Conservation (phyloP, 2,888 invertebrate genomes). For the Graphium colonna region DNA sequence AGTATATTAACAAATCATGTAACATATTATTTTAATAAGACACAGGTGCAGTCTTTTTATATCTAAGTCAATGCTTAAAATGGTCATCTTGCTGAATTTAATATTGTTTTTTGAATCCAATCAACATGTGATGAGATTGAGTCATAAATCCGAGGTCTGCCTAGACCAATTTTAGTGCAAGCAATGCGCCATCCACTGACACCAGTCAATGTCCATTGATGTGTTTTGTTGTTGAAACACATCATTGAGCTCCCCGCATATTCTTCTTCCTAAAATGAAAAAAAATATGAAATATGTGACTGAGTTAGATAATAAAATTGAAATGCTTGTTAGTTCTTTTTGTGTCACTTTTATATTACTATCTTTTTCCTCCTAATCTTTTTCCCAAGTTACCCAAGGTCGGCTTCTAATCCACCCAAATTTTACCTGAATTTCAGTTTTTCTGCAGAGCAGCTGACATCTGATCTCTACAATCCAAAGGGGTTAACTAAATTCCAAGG, state of each 20-base stretch:
- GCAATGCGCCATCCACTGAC: slow-evolving; percentile 93
- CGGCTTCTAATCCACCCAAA: too few species aligned
- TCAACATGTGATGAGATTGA: slow-evolving; percentile 90
- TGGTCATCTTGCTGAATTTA: slow-evolving; percentile 70
- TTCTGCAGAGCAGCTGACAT: too few species aligned
- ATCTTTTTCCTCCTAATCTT: too few species aligned
- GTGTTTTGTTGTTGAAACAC: slow-evolving; percentile 85
- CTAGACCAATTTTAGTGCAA: slow-evolving; percentile 87
- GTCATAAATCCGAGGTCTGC: slow-evolving; percentile 90
- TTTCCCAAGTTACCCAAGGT: too few species aligned
- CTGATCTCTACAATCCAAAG: too few species aligned
- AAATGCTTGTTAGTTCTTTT: too few species aligned
- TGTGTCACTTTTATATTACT: too few species aligned
- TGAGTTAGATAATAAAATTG: neutral
- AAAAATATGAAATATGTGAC: slow-evolving; percentile 2
- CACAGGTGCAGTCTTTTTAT: slow-evolving; percentile 52
- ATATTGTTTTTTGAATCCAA: slow-evolving; percentile 90
- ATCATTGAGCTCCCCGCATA: slow-evolving; percentile 93
- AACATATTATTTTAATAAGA: slow-evolving; percentile 18
- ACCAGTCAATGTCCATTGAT: slow-evolving; percentile 89
- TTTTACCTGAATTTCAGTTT: too few species aligned
- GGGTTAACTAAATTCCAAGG: too few species aligned
- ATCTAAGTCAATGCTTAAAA: slow-evolving; percentile 10
- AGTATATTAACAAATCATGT: slow-evolving; percentile 24
- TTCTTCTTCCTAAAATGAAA: slow-evolving; percentile 86